Percentiles rank a stretch among this genome's conserved stretches.
phyloP scores from a whole-genome alignment of 1,140 invertebrate species.

The Trypoxylus dichotomus region DNA sequence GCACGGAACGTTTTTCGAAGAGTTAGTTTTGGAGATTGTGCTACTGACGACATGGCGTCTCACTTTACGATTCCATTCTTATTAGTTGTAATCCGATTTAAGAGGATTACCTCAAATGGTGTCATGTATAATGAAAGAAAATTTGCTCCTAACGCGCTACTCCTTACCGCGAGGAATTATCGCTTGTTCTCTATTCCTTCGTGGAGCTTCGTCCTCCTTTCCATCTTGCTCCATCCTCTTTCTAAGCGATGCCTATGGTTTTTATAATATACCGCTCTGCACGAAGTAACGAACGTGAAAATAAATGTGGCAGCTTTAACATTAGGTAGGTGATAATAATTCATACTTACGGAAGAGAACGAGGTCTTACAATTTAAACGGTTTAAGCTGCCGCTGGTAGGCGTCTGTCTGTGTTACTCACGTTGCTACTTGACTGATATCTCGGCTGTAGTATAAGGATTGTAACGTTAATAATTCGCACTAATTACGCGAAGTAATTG shows the following conservation, averaged over 20 bases:
- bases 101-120: conserved; percentile 6
- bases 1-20: neutral
- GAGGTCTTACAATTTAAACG: conserved; percentile 22
- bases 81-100: conserved; percentile 22
- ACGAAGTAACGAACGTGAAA: conserved; percentile 10
- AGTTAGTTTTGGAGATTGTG: neutral
- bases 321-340: conserved; percentile 25
- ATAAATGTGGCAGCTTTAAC: conserved; percentile 25
- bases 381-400: conserved; percentile 1
- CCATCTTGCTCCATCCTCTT: neutral
- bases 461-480: neutral
- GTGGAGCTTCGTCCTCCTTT: neutral
- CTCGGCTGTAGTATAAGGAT: neutral
- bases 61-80: conserved; percentile 6
- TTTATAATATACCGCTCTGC: neutral
- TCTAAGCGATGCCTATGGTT: neutral
- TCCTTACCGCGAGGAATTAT: conserved; percentile 9
- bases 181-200: neutral
- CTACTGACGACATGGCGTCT: neutral
- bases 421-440: neutral
- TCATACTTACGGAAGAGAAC: conserved; percentile 13
- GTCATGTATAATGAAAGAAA: conserved; percentile 21
- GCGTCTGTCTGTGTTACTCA: neutral
- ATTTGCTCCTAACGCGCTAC: conserved; percentile 8
- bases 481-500: neutral